Percentiles rank a stretch among this genome's conserved stretches.
These are phyloP conservation scores for Melinaea marsaeus DNA, from an alignment of 2,888 invertebrate genomes.

Conservation along the genomic window DNA sequence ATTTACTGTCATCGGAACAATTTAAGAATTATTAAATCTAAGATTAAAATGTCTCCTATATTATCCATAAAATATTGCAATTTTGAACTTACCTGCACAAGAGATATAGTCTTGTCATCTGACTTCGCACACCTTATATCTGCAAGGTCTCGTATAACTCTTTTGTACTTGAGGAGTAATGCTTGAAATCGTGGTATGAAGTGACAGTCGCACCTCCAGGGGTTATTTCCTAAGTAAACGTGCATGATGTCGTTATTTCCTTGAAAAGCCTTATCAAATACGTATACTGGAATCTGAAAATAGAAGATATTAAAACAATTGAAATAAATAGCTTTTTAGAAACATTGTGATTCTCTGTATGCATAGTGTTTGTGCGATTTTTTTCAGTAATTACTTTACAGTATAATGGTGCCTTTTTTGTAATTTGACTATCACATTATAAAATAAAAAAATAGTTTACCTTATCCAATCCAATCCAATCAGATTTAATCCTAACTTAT, in stretches of 20 bases:
- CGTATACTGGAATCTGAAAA: constrained; percentile 86
- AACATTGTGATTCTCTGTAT: too few relatives aligned
- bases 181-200: constrained; percentile 88
- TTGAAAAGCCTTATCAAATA: constrained; percentile 86
- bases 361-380: too few relatives aligned
- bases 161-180: constrained; percentile 81
- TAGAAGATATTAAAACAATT: background rate
- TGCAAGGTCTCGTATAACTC: constrained; percentile 82
- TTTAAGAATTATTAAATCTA: too few relatives aligned
- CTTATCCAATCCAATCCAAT: too few relatives aligned
- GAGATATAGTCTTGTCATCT: constrained; percentile 80
- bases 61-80: too few relatives aligned
- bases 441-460: background rate
- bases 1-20: too few relatives aligned
- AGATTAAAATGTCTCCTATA: too few relatives aligned
- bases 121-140: constrained; percentile 84
- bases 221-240: constrained; percentile 85
- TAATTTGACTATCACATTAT: too few relatives aligned
- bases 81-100: constrained; percentile 71
- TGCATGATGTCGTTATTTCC: constrained; percentile 83
- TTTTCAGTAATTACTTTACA: too few relatives aligned
- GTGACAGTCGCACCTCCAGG: constrained; percentile 90
- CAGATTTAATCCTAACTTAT: too few relatives aligned
- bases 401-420: too few relatives aligned
- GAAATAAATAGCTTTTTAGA: too few relatives aligned